These are phyloP conservation scores for Eucidaris tribuloides DNA, from an alignment of 35 echinoderm and acorn worm species.

Conservation along the genomic window DNA sequence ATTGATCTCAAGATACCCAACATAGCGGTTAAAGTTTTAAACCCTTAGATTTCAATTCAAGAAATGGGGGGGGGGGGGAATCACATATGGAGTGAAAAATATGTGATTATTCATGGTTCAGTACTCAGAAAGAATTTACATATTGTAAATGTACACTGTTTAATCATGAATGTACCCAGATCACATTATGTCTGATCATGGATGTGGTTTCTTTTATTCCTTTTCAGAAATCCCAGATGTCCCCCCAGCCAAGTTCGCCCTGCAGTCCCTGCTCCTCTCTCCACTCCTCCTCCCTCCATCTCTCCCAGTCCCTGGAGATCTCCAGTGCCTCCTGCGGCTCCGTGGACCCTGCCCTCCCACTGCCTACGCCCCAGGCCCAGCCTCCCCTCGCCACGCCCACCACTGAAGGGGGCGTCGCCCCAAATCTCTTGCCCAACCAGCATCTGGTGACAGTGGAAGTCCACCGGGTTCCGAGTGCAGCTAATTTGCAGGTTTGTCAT, in stretches of 20 bases:
- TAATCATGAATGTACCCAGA: too few relatives aligned
- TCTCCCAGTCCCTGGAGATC: background rate
- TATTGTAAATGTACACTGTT: too few relatives aligned
- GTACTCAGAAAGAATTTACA: too few relatives aligned
- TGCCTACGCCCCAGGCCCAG: background rate
- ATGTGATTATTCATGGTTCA: too few relatives aligned
- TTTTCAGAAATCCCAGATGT: background rate
- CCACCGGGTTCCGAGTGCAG: background rate
- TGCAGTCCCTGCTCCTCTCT: constrained; percentile 13
- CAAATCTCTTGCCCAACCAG: constrained; percentile 25
- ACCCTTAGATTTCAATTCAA: too few relatives aligned
- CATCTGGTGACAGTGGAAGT: constrained; percentile 11
- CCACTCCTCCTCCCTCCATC: background rate
- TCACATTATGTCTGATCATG: too few relatives aligned
- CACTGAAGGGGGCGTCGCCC: background rate
- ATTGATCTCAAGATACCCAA: too few relatives aligned
- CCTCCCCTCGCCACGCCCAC: background rate
- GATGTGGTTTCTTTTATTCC: background rate
- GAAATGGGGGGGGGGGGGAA: too few relatives aligned
- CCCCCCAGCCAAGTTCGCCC: constrained; percentile 1
- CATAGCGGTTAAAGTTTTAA: too few relatives aligned
- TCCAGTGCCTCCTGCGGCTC: constrained; percentile 24
- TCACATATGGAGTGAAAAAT: too few relatives aligned
- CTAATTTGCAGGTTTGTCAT: background rate
- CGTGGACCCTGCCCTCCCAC: background rate